A percentile compares a stretch with the other conserved stretches of the same genome.
Evolutionary conservation across 2,888 invertebrate genomes (phyloP).

Genomic region (Drosophila meridionalis): DNA sequence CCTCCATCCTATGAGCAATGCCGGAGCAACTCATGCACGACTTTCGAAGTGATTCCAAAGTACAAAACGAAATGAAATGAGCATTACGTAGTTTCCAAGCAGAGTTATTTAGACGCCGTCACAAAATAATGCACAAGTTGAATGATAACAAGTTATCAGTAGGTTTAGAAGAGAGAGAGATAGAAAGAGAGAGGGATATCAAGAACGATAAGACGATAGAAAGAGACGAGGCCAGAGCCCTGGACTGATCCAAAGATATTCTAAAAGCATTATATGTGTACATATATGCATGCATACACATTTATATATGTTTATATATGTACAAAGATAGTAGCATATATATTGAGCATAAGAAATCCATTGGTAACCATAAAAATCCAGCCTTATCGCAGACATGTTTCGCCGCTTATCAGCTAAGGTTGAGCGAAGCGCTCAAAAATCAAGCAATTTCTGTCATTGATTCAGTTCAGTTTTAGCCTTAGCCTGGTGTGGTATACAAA

Average conservation of each 20-base stretch:
- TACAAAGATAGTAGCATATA: neutral
- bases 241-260: slow-evolving; percentile 37
- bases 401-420: slow-evolving; percentile 34
- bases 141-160: slow-evolving; percentile 58
- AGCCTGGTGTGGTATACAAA: slow-evolving; percentile 23
- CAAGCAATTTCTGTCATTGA: slow-evolving; percentile 4
- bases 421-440: slow-evolving; percentile 23
- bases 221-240: slow-evolving; percentile 1
- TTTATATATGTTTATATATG: neutral
- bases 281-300: neutral
- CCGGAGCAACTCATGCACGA: slow-evolving; percentile 57
- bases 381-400: slow-evolving; percentile 43
- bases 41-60: slow-evolving; percentile 49
- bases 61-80: slow-evolving; percentile 31
- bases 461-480: slow-evolving; percentile 43
- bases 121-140: slow-evolving; percentile 40
- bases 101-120: slow-evolving; percentile 66
- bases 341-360: slow-evolving; percentile 25
- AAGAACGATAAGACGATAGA: neutral
- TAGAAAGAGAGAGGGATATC: neutral
- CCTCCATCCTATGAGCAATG: slow-evolving; percentile 16
- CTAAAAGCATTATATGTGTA: slow-evolving; percentile 11
- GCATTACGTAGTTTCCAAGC: slow-evolving; percentile 76
- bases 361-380: slow-evolving; percentile 6
- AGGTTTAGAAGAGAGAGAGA: slow-evolving; percentile 1